Percentiles rank a stretch among this genome's conserved stretches.
Evolutionary conservation across 2,113 vertebrate genomes (phyloP).

Genomic region (Trichechus manatus): DNA sequence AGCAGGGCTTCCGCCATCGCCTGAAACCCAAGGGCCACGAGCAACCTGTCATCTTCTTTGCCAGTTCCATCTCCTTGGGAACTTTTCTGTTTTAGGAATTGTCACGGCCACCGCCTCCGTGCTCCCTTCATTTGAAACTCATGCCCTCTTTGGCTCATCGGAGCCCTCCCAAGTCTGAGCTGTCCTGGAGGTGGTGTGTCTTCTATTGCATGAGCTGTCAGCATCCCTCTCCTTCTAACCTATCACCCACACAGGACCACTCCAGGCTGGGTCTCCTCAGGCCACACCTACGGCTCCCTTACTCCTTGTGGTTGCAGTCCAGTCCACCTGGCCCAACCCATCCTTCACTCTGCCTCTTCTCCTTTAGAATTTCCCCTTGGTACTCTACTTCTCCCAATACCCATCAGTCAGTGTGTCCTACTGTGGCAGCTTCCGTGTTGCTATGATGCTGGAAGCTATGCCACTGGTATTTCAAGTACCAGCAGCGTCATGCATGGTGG

Average conservation of each 20-base stretch:
- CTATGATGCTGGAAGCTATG: too few relatives aligned
- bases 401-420: too few relatives aligned
- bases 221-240: accelerated
- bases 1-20: too few relatives aligned
- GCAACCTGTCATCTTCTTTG: not conserved
- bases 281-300: not conserved
- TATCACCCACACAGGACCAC: not conserved
- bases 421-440: too few relatives aligned
- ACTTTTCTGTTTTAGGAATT: not conserved
- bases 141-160: accelerated
- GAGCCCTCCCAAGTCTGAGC: too few relatives aligned
- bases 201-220: too few relatives aligned
- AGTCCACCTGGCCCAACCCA: too few relatives aligned
- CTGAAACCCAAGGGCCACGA: not conserved
- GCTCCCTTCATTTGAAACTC: not conserved
- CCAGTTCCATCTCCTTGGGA: not conserved
- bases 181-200: accelerated
- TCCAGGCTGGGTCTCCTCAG: not conserved
- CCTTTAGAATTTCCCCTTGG: not conserved
- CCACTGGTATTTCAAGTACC: too few relatives aligned
- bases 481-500: too few relatives aligned
- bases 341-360: not conserved
- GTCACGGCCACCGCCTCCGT: accelerated
- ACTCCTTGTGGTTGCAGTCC: accelerated
- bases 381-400: not conserved